These are phyloP conservation scores for Listronotus oregonensis DNA, from an alignment of 1,140 invertebrate species.

Conservation along the genomic window DNA sequence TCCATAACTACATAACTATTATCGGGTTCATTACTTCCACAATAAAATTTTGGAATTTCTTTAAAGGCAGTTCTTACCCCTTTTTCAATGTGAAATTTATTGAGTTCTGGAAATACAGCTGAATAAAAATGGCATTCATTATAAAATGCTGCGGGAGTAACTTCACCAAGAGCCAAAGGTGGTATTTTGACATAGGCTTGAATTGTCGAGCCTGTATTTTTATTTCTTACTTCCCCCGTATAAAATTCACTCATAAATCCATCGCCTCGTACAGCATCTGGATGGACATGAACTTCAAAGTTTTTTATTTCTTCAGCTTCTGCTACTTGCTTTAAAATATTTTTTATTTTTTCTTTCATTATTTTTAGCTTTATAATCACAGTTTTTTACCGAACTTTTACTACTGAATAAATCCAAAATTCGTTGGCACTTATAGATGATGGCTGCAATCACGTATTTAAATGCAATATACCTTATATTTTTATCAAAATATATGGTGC, in stretches of 20 bases:
- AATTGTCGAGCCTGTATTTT: slow-evolving; percentile 4
- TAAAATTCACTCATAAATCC: slow-evolving; percentile 26
- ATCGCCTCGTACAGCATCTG: slow-evolving; percentile 9
- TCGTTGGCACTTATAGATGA: no score
- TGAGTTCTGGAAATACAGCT: slow-evolving; percentile 3
- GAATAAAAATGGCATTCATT: slow-evolving; percentile 12
- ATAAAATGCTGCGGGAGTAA: background rate
- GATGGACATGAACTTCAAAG: slow-evolving; percentile 6
- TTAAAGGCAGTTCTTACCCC: slow-evolving; percentile 34
- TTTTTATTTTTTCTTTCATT: slow-evolving; percentile 11
- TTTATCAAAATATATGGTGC: no score
- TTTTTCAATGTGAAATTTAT: slow-evolving; percentile 12
- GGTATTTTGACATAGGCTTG: slow-evolving; percentile 12
- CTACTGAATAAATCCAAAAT: no score
- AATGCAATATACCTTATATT: no score
- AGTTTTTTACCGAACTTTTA: no score
- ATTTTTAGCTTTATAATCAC: no score
- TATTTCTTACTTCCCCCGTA: slow-evolving; percentile 11
- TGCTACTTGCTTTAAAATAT: slow-evolving; percentile 15
- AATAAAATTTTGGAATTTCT: slow-evolving; percentile 53
- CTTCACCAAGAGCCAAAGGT: background rate
- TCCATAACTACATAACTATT: slow-evolving; percentile 59
- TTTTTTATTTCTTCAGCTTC: background rate
- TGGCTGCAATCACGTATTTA: no score
- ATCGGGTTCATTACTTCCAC: slow-evolving; percentile 46